Percentiles rank a stretch among this genome's conserved stretches.
phyloP scores from a whole-genome alignment of 2,113 vertebrate species.

The Stegastes partitus region DNA sequence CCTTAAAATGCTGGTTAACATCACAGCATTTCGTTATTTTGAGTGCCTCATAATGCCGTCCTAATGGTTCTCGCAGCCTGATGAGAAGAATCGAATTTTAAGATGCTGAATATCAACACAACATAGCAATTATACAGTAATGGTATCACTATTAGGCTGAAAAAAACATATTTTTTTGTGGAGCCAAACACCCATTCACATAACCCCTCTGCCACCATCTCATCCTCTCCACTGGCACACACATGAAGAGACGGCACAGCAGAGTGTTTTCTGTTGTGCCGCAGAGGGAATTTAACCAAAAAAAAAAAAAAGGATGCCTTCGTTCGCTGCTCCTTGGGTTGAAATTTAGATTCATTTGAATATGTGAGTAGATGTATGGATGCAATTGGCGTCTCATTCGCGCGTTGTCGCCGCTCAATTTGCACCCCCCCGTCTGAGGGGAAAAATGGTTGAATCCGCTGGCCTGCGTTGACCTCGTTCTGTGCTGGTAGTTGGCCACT shows the following conservation, averaged over 20 bases:
- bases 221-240: conserved; percentile 31
- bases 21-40: background rate
- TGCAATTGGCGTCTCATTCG: conserved; percentile 3
- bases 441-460: conserved; percentile 56
- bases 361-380: background rate
- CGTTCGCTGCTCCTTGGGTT: background rate
- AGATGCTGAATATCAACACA: conserved; percentile 26
- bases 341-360: conserved; percentile 9
- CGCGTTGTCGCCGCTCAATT: background rate
- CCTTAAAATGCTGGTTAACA: background rate
- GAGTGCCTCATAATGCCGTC: background rate
- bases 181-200: conserved; percentile 39
- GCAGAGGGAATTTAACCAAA: background rate
- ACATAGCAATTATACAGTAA: conserved; percentile 17
- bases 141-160: conserved; percentile 6
- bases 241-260: background rate
- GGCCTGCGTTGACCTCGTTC: conserved; percentile 52
- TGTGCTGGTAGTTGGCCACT: conserved; percentile 67
- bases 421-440: conserved; percentile 24
- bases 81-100: conserved; percentile 9
- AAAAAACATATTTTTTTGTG: conserved; percentile 15
- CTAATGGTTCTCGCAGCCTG: background rate
- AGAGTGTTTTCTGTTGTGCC: conserved; percentile 1
- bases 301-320: conserved; percentile 2
- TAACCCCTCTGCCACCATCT: conserved; percentile 17